A percentile compares a stretch with the other conserved stretches of the same genome.
Conservation (phyloP, 2,797 vertebrate species). For the Acanthornis magna region DNA sequence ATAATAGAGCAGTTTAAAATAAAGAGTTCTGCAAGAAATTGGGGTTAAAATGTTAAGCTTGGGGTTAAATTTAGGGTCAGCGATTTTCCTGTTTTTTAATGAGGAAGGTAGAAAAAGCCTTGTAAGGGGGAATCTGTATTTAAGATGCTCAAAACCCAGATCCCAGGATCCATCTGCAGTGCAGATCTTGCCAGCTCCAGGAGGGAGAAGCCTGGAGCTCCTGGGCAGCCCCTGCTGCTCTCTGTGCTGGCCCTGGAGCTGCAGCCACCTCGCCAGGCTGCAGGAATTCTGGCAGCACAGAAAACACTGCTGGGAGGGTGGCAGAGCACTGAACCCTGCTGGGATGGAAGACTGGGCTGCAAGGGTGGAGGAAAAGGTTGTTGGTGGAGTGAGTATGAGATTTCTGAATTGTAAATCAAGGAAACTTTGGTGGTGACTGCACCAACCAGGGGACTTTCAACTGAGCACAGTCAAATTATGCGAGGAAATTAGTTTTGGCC, state of each 20-base stretch:
- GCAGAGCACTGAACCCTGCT: not conserved
- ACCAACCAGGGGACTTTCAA: not conserved
- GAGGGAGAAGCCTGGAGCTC: not conserved
- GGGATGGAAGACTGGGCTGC: not conserved
- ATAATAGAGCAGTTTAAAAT: constrained; percentile 20
- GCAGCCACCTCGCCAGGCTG: fast-evolving
- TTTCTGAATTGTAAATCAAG: too few relatives aligned
- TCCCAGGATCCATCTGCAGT: not conserved
- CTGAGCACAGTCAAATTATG: not conserved
- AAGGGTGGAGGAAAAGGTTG: not conserved
- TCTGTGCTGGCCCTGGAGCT: fast-evolving
- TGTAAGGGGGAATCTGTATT: not conserved
- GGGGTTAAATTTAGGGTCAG: not conserved
- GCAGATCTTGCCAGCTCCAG: not conserved
- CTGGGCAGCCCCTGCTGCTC: not conserved
- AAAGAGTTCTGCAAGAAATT: constrained; percentile 25
- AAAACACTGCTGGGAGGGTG: not conserved
- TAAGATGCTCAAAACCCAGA: not conserved
- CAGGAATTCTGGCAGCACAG: not conserved
- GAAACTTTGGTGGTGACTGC: not conserved
- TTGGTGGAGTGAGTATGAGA: not conserved
- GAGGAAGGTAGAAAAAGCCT: not conserved
- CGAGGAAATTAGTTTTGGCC: not conserved
- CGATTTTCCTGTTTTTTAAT: not conserved
- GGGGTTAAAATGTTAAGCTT: constrained; percentile 7